Conservation (phyloP, 2,797 vertebrate genomes). For the Artibeus lituratus region DNA sequence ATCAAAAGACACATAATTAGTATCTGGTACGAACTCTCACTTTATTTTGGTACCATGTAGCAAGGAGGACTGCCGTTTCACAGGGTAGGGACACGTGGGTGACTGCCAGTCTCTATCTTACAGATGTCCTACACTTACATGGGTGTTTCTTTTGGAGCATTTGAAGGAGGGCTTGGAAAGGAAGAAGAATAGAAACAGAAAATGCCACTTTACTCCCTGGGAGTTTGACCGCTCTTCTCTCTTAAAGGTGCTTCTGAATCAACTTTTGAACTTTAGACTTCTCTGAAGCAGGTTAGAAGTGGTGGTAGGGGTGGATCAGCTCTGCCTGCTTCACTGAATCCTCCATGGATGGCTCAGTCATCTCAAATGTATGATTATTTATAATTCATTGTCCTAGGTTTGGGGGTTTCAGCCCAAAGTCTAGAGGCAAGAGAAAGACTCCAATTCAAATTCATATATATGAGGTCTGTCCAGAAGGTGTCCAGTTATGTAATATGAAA, state of each 20-base stretch:
- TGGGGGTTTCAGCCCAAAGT: conserved; percentile 56
- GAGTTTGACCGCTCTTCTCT: neutral
- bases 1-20: neutral
- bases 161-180: neutral
- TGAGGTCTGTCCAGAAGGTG: too few relatives aligned
- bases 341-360: neutral
- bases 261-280: conserved; percentile 35
- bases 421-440: conserved; percentile 64
- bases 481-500: too few relatives aligned
- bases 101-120: neutral
- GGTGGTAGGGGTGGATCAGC: neutral
- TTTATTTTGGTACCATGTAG: neutral
- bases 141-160: neutral
- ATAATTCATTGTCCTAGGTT: conserved; percentile 67
- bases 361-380: conserved; percentile 52
- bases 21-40: neutral
- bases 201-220: neutral
- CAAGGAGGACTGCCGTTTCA: neutral
- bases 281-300: conserved; percentile 26
- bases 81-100: neutral
- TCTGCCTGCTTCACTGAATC: neutral
- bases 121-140: neutral
- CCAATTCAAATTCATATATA: conserved; percentile 35
- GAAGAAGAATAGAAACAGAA: neutral
- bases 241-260: neutral